Conservation (phyloP, 1,140 invertebrate species). For the Argopecten irradians region DNA sequence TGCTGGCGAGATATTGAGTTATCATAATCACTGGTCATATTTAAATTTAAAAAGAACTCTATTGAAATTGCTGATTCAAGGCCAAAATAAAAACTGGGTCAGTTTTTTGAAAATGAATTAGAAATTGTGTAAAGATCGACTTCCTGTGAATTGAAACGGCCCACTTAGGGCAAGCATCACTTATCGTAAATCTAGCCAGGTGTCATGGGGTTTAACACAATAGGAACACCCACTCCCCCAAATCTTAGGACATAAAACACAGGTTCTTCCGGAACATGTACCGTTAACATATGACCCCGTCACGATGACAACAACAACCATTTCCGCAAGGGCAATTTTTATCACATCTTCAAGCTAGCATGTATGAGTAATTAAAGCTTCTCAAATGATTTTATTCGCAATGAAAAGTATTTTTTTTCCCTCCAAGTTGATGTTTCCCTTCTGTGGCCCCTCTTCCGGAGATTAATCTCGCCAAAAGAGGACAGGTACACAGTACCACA, state of each 20-base stretch:
- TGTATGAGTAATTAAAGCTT: neutral
- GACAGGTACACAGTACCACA: neutral
- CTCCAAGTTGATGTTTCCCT: neutral
- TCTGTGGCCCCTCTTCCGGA: constrained; percentile 18
- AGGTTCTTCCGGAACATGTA: neutral
- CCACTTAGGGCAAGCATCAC: neutral
- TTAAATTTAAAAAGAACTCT: neutral
- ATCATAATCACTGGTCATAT: neutral
- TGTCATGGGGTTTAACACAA: constrained; percentile 6
- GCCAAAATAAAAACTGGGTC: constrained; percentile 1
- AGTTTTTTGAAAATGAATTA: constrained; percentile 12
- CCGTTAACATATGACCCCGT: neutral
- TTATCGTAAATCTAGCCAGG: neutral
- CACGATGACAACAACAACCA: neutral
- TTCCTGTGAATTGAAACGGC: neutral
- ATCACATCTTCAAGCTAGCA: neutral
- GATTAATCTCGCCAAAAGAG: neutral
- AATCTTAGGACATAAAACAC: neutral
- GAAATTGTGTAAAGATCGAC: constrained; percentile 17
- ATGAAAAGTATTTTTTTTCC: neutral
- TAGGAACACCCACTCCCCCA: neutral
- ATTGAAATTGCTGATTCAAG: neutral
- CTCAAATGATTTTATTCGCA: neutral
- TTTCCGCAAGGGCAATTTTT: neutral
- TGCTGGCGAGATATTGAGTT: neutral